Percentiles rank a stretch among this genome's conserved stretches.
Conservation (phyloP, 2,888 invertebrate genomes). For the Brachyopa scutellaris region DNA sequence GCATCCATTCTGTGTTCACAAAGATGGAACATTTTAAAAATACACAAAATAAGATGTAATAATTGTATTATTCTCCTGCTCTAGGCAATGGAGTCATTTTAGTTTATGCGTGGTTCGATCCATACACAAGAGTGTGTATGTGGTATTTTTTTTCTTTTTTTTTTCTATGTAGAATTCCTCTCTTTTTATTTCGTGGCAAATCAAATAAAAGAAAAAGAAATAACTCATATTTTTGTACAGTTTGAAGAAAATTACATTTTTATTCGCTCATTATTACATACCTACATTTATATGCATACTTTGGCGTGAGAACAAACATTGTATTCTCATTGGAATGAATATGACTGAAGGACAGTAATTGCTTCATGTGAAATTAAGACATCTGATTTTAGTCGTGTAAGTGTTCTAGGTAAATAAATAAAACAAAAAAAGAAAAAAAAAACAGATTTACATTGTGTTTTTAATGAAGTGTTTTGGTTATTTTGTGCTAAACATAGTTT, state of each 20-base stretch:
- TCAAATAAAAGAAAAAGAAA: neutral
- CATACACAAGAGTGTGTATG: neutral
- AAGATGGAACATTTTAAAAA: constrained; percentile 4
- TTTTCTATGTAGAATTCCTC: neutral
- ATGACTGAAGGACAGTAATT: constrained; percentile 20
- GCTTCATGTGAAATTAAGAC: constrained; percentile 27
- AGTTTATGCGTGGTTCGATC: neutral
- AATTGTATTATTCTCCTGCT: constrained; percentile 26
- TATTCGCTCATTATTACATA: neutral
- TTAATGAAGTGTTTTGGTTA: too few species aligned
- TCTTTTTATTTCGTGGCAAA: too few species aligned
- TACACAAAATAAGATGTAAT: constrained; percentile 23
- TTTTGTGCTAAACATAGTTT: too few species aligned
- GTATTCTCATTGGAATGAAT: neutral
- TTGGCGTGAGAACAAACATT: neutral
- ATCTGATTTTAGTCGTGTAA: constrained; percentile 12
- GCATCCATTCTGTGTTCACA: constrained; percentile 15
- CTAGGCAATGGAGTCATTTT: neutral
- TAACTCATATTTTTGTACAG: constrained; percentile 57
- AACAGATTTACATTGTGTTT: too few species aligned
- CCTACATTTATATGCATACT: neutral
- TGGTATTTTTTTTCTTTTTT: constrained; percentile 10
- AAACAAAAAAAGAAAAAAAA: neutral
- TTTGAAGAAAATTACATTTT: constrained; percentile 22
- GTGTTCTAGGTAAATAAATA: constrained; percentile 39